Conservation (phyloP, 2,113 vertebrate species). For the Meles meles region DNA sequence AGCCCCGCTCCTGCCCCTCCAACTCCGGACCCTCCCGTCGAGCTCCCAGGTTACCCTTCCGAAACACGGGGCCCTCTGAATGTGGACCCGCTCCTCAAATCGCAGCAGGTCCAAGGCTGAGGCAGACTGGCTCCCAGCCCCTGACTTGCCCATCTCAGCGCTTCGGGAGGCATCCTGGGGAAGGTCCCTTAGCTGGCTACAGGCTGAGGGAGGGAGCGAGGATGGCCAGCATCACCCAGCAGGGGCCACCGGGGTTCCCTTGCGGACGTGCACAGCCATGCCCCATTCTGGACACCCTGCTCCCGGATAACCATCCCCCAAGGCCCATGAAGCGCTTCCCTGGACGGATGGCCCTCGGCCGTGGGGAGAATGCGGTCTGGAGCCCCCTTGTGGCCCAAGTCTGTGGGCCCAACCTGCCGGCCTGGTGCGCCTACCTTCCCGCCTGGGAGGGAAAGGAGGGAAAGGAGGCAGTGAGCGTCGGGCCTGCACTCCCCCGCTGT, state of each 20-base stretch:
- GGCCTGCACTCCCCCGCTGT: not conserved
- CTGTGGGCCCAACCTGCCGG: not conserved
- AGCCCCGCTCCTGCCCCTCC: not conserved
- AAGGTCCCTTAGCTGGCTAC: not conserved
- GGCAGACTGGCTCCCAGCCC: not conserved
- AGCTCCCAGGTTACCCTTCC: not conserved
- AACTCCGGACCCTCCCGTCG: not conserved
- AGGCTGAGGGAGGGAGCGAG: not conserved
- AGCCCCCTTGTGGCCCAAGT: not conserved
- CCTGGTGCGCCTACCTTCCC: not conserved
- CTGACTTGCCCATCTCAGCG: not conserved
- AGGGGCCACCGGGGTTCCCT: not conserved
- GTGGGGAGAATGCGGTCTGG: not conserved
- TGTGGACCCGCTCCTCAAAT: not conserved
- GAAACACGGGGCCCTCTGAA: not conserved
- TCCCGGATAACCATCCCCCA: not conserved
- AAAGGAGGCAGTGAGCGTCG: not conserved
- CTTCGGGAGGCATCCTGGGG: not conserved
- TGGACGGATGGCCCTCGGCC: not conserved
- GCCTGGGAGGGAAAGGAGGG: not conserved
- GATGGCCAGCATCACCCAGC: not conserved
- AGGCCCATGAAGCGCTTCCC: not conserved
- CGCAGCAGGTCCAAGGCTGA: not conserved
- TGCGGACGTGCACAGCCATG: not conserved
- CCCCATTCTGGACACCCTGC: not conserved